Base-by-base conservation (phyloP, 2,888 invertebrate species). In the Harmothoe impar region DNA sequence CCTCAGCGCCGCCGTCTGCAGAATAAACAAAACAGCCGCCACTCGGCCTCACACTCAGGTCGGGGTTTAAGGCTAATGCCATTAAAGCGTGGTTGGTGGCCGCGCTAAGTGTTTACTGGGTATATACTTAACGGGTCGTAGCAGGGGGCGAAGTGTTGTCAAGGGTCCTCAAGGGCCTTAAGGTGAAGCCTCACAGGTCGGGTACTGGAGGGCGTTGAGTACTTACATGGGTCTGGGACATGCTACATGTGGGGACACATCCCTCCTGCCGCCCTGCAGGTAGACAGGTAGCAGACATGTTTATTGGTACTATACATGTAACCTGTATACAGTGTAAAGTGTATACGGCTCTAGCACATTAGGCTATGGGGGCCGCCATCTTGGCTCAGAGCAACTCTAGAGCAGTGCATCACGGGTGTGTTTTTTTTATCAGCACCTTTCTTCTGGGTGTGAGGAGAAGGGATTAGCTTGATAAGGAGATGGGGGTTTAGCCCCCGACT, bases 21-120 rank as follows among this genome's bases (percentile, higher is more conserved):
- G 72, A n/a, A 72, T n/a, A 72, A 29, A 72, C 20, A 72, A 72
- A 72, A 29, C 20, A 25, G 15, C 29, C n/a, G 29, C 72, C 72
- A 3, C 72, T 29, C 29, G 25, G 5, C 72, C 29, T 25, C 20
- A 23, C 17, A 62, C 62, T 72, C 29, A 29, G 29, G 72, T 3
- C 31, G 17, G 72, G 72, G 25, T 72, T 72, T 29, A 29, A 72
- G 72, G 72, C 72, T 72, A 72, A 72, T 72, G 72, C 72, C 72
- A 72, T 72, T 72, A 72, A 72, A 72, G 25, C 72, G 5, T 72
- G 72, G 72, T 3, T 1, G 72, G 29, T 25, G 72, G 15, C n/a
- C 29, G n/a, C n/a, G 15, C 72, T 29, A 72, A 72, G 25, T 29
- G 72, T 72, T 72, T 72, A 72, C 29, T 25, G 29, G 72, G 72